Percentiles rank a stretch among this genome's conserved stretches.
phyloP scores from a whole-genome alignment of 2,888 invertebrate genomes.

The Netelia inedita region DNA sequence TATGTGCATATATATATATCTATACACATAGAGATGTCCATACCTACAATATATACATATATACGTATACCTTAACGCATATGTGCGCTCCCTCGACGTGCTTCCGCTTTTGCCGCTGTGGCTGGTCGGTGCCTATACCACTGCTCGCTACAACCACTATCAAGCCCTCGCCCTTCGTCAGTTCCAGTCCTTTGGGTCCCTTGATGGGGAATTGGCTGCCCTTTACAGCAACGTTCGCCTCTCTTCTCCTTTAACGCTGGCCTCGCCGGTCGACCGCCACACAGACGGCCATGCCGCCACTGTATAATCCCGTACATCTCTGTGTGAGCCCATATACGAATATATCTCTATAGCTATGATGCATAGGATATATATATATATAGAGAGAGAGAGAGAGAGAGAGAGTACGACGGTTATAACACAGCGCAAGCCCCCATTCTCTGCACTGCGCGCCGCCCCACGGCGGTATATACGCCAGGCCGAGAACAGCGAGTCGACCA shows the following conservation, averaged over 20 bases:
- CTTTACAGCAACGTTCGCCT: conserved; percentile 37
- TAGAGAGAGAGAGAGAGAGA: background rate
- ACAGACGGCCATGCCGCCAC: conserved; percentile 31
- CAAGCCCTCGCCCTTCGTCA: conserved; percentile 49
- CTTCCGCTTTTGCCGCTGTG: conserved; percentile 59
- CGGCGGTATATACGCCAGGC: conserved; percentile 41
- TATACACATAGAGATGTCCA: background rate
- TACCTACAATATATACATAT: conserved; percentile 20
- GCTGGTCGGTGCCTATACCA: conserved; percentile 18
- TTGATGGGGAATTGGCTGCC: conserved; percentile 64
- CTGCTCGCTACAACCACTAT: conserved; percentile 23
- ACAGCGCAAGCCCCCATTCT: conserved; percentile 42
- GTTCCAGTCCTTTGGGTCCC: conserved; percentile 57
- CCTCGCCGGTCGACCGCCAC: conserved; percentile 29
- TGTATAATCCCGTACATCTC: conserved; percentile 31
- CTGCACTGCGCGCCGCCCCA: conserved; percentile 58
- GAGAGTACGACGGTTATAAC: conserved; percentile 35
- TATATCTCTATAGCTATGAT: background rate
- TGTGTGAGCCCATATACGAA: background rate
- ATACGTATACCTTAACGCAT: conserved; percentile 51
- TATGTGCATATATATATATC: conserved; percentile 20
- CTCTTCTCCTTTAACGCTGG: conserved; percentile 22
- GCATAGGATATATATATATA: background rate
- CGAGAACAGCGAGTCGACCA: conserved; percentile 56
- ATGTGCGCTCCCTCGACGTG: conserved; percentile 66